These are phyloP conservation scores for Barnardius zonarius DNA, from an alignment of 2,113 vertebrate species.

Conservation along the genomic window DNA sequence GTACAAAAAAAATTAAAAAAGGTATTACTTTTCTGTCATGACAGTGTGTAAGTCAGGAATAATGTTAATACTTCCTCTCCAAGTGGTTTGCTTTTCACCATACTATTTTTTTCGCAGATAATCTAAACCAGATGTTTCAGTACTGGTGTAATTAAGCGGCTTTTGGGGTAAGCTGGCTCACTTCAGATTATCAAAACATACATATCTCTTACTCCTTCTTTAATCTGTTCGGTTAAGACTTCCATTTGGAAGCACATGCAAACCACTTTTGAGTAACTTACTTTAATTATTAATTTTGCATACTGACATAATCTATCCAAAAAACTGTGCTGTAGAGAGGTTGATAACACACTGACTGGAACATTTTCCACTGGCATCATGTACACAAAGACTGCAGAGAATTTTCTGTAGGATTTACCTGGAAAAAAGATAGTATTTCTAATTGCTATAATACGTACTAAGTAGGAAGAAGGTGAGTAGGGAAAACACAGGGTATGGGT, in stretches of 20 bases:
- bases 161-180: slow-evolving; percentile 36
- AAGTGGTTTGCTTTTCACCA: slow-evolving; percentile 2
- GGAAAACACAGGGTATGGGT: not conserved
- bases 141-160: slow-evolving; percentile 44
- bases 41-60: not conserved
- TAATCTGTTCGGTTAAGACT: not conserved
- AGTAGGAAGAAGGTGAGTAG: not conserved
- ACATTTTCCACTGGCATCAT: not conserved
- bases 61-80: slow-evolving; percentile 21
- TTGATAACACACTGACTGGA: not conserved
- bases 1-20: not conserved
- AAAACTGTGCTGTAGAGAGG: not conserved
- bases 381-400: not conserved
- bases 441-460: not conserved
- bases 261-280: slow-evolving; percentile 20
- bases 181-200: slow-evolving; percentile 53
- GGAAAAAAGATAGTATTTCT: not conserved
- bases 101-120: slow-evolving; percentile 8
- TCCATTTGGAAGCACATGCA: slow-evolving; percentile 26
- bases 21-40: not conserved
- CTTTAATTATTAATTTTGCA: slow-evolving; percentile 17
- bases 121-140: slow-evolving; percentile 49
- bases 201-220: slow-evolving; percentile 10
- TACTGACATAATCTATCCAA: not conserved
- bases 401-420: not conserved